phyloP scores from a whole-genome alignment of 2,888 invertebrate species.

The Brachyptera putata region DNA sequence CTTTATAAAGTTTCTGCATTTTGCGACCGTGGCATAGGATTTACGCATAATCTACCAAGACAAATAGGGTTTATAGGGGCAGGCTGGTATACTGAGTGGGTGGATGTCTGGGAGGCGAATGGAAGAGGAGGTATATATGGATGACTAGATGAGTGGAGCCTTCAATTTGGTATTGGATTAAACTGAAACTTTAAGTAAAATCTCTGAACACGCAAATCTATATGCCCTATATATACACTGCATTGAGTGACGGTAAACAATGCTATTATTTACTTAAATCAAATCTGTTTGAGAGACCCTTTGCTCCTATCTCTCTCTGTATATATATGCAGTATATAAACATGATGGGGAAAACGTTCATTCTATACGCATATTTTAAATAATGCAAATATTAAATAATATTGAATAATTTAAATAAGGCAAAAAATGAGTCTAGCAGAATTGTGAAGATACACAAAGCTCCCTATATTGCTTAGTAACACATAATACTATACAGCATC shows the following conservation, averaged over 20 bases:
- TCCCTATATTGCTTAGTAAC: no score
- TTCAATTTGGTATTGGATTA: conserved; percentile 27
- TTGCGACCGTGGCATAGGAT: conserved; percentile 8
- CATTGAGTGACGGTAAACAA: conserved; percentile 24
- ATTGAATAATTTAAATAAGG: no score
- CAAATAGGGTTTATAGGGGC: conserved; percentile 25
- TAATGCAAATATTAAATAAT: no score
- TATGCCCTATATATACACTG: conserved; percentile 1
- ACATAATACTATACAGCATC: no score
- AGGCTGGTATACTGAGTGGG: not conserved
- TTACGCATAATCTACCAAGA: conserved; percentile 29
- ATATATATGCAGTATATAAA: no score
- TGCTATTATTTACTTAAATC: conserved; percentile 24
- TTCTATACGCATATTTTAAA: no score
- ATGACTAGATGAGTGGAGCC: conserved; percentile 23
- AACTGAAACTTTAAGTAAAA: conserved; percentile 26
- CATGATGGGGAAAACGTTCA: no score
- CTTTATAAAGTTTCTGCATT: conserved; percentile 6
- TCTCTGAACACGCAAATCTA: conserved; percentile 26
- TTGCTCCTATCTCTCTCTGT: not conserved
- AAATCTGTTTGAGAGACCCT: conserved; percentile 12
- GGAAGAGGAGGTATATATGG: conserved; percentile 1
- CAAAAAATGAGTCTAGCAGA: no score
- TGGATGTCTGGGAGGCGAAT: not conserved
- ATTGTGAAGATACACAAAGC: no score